Conservation (phyloP, 2,888 invertebrate genomes). For the Onchidella celtica region DNA sequence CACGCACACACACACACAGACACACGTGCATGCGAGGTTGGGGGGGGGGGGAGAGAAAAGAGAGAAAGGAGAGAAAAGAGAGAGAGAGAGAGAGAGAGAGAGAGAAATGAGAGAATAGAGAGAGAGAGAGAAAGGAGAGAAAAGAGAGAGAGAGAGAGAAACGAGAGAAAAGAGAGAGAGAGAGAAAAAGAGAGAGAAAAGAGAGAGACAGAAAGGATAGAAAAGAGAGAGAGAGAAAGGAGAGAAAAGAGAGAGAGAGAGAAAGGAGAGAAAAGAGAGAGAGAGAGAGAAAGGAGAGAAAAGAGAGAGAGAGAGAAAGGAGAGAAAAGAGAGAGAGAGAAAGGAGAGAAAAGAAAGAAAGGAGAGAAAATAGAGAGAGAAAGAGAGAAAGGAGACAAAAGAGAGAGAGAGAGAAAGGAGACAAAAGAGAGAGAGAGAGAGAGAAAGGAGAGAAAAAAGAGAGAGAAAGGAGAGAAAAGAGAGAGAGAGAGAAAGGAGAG, state of each 20-base stretch:
- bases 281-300: neutral
- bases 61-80: neutral
- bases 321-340: constrained; percentile 16
- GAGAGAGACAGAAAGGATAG: constrained; percentile 27
- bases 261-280: neutral
- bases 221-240: constrained; percentile 36
- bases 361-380: constrained; percentile 19
- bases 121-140: neutral
- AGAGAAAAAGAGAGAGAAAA: neutral
- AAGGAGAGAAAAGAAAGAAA: constrained; percentile 12
- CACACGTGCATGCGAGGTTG: no score
- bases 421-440: neutral
- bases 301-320: neutral
- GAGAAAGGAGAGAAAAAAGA: neutral
- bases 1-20: neutral
- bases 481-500: neutral
- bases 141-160: neutral
- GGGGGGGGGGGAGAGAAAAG: neutral
- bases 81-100: neutral
- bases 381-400: constrained; percentile 2
- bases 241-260: neutral
- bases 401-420: neutral
- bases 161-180: neutral
- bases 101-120: neutral
- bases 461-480: neutral